Evolutionary conservation across 2,797 vertebrate species (phyloP).

Genomic region (Tapirus indicus): DNA sequence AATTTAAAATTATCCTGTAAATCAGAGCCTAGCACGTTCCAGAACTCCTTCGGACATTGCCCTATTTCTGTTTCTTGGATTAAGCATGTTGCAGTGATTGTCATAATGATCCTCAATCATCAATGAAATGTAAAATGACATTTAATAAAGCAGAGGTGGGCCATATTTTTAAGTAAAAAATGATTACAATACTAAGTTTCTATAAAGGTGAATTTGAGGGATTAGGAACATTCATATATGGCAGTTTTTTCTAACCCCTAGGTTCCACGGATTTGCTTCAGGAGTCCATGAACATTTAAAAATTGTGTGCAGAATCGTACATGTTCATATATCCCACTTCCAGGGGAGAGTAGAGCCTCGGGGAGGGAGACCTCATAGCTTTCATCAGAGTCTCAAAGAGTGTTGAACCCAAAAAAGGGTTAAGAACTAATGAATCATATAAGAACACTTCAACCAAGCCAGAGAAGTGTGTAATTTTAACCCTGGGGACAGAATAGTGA

Average conservation of each 20-base stretch:
- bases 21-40: background rate
- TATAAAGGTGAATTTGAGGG: background rate
- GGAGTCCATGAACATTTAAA: background rate
- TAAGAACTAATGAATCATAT: background rate
- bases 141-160: background rate
- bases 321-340: background rate
- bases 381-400: background rate
- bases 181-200: background rate
- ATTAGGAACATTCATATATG: background rate
- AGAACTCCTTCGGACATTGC: background rate
- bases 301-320: background rate
- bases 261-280: slow-evolving; percentile 7
- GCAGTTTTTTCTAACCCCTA: background rate
- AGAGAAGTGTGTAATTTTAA: background rate
- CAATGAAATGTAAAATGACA: slow-evolving; percentile 1
- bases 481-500: background rate
- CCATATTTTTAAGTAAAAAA: background rate
- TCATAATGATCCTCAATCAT: background rate
- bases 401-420: background rate
- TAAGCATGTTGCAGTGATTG: background rate
- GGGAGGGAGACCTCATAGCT: background rate
- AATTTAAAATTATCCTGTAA: background rate
- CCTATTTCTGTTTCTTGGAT: background rate
- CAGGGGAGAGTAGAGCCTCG: background rate
- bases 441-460: background rate